Base-by-base conservation (phyloP, 2,888 invertebrate species). In the Synergus laeviventris region DNA sequence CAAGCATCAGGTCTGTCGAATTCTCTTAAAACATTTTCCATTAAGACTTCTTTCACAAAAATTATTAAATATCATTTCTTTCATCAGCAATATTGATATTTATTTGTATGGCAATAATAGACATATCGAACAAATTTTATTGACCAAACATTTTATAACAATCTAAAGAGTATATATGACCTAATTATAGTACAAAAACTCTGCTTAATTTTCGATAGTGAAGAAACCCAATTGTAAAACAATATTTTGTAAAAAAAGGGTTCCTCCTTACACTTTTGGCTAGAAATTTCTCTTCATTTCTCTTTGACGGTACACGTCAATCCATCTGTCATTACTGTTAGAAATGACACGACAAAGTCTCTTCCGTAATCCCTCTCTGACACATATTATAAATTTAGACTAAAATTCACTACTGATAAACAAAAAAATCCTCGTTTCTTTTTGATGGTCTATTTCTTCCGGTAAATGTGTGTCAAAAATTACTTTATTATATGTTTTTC, bases 301-400 rank as follows among this genome's bases (percentile, higher is more conserved):
- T 16, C 12, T 49, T 54, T 36, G 7, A 36, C 31, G 4, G 70
- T 54, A 70, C 66, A 66, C 66, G 66, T 49, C 66, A 70, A 70
- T 70, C 24, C 24, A 49, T 70, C 49, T 49, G 70, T 70, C 70
- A 70, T 70, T n/a, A 11, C 31, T 70, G 36, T 70, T 49, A 70
- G 70, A 70, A 9, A 31, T 54, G 31, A 70, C 49, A 70, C 24
- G 49, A 24, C 24, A 45, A 49, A 70, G 21, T 70, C 49, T n/a
- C 31, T 54, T 36, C 31, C 16, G 4, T 49, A 36, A n/a, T 31
- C 24, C n/a, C n/a, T 70, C n/a, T 49, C n/a, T 11, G 12, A 9
- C 70, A 49, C 49, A 70, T 54, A 49, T 49, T 70, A 5, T 1
- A 49, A n/a, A 70, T 49, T 49, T 12, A 49, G 9, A 49, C 49